Percentiles rank a stretch among this genome's conserved stretches.
phyloP scores from a whole-genome alignment of 2,888 invertebrate genomes.

The Euplexia lucipara region DNA sequence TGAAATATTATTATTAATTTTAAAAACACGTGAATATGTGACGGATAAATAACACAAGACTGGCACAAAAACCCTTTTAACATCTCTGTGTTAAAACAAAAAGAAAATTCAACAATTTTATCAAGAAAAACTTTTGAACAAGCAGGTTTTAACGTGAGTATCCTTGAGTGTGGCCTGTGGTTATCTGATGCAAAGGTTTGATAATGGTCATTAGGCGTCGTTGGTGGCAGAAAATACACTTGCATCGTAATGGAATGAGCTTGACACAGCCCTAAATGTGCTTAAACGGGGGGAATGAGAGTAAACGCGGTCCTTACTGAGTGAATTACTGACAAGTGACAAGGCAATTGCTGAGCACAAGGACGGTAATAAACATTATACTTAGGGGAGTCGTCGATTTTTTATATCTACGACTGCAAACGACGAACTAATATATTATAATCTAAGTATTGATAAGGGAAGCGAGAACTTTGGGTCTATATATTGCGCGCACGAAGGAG shows the following conservation, averaged over 20 bases:
- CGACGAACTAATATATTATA: not conserved
- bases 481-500: too few species aligned
- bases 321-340: constrained; percentile 50
- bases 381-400: constrained; percentile 21
- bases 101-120: constrained; percentile 22
- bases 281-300: constrained; percentile 41
- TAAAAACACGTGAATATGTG: too few species aligned
- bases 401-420: constrained; percentile 12
- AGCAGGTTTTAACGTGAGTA: constrained; percentile 40
- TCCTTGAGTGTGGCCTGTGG: constrained; percentile 36
- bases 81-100: constrained; percentile 6
- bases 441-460: too few species aligned
- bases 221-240: constrained; percentile 56
- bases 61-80: constrained; percentile 18
- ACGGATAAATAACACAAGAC: too few species aligned
- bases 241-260: constrained; percentile 59
- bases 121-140: constrained; percentile 39
- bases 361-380: constrained; percentile 30
- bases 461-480: too few species aligned
- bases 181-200: constrained; percentile 63
- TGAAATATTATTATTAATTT: too few species aligned
- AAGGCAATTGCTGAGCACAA: constrained; percentile 44
- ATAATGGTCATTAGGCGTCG: constrained; percentile 62
- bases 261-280: constrained; percentile 50
- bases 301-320: constrained; percentile 40